Evolutionary conservation across 1,140 invertebrate genomes (phyloP), one percentile per base, ranked within the genome.

Genomic region (Drosophila lowei): DNA sequence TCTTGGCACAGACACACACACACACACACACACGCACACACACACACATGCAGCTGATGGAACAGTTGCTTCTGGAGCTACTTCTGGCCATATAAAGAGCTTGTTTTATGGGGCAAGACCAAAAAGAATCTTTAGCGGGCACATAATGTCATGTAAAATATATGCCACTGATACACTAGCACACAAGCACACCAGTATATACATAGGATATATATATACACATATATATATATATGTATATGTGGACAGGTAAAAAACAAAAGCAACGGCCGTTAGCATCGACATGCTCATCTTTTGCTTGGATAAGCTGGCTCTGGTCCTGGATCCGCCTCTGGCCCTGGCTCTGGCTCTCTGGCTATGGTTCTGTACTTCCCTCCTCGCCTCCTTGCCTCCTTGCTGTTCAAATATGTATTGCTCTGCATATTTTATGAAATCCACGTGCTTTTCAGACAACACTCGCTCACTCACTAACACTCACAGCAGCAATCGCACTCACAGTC

Each of bases 361-460:
- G 15, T 18, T 1, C 11, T 48, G n/a, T 28, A 25, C 15, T 11
- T 30, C 8, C 9, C 13, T 6, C 34, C 34, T 38, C 13, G 6
- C 18, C 1, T 11, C 23, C 6, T 6, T 44, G 34, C 44, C 38
- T 30, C 28, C 63, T 25, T 25, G 50, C 72, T 77, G 62, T 50
- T 85, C 62, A 86, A 85, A 80, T 86, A 86, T 86, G 81, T 77
- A 77, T 86, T 78, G 77, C 62, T 56, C 44, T 86, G 63, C 74
- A 85, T 85, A 86, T 86, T 85, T 86, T 74, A 85, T 86, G 65
- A 77, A 74, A 48, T 86, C 74, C 81, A 86, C 73, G 81, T 85
- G 81, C 81, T 80, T 74, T 80, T 66, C 67, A 62, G 67, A 53
- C 79, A 61, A 55, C 56, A 60, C 46, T 55, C 43, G 56, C 44